phyloP scores from a whole-genome alignment of 1,140 invertebrate species.

The Panagrolaimus sp. region DNA sequence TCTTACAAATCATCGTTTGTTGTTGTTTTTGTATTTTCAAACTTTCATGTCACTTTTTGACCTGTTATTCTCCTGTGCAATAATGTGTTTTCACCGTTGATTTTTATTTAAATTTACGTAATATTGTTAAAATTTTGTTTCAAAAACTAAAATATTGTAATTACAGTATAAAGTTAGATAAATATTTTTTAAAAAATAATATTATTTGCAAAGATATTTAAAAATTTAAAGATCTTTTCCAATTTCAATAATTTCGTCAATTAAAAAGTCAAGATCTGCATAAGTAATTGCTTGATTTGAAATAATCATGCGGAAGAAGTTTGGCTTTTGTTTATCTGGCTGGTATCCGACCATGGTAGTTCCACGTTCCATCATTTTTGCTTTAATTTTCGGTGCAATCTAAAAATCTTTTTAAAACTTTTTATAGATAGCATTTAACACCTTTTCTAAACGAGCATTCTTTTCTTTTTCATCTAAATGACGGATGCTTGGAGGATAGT shows the following conservation, averaged over 20 bases:
- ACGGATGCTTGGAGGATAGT: constrained; percentile 79
- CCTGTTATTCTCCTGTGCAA: too few relatives aligned
- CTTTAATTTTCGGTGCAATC: constrained; percentile 88
- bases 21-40: too few relatives aligned
- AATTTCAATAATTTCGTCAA: constrained; percentile 53
- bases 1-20: too few relatives aligned
- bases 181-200: too few relatives aligned
- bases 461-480: constrained; percentile 71
- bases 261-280: constrained; percentile 52
- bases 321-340: constrained; percentile 69
- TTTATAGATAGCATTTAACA: constrained; percentile 59
- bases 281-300: constrained; percentile 62
- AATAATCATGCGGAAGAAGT: constrained; percentile 97
- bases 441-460: constrained; percentile 76
- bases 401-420: constrained; percentile 59
- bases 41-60: too few relatives aligned
- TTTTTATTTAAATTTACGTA: too few relatives aligned
- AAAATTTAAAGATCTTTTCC: constrained; percentile 41
- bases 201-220: too few relatives aligned
- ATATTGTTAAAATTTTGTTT: too few relatives aligned
- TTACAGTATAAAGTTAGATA: too few relatives aligned
- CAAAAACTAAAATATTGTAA: too few relatives aligned
- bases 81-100: too few relatives aligned
- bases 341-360: constrained; percentile 96
- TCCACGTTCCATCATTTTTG: constrained; percentile 90